A percentile compares a stretch with the other conserved stretches of the same genome.
Evolutionary conservation across 2,888 invertebrate species (phyloP).

Genomic region (Colletes collaris): DNA sequence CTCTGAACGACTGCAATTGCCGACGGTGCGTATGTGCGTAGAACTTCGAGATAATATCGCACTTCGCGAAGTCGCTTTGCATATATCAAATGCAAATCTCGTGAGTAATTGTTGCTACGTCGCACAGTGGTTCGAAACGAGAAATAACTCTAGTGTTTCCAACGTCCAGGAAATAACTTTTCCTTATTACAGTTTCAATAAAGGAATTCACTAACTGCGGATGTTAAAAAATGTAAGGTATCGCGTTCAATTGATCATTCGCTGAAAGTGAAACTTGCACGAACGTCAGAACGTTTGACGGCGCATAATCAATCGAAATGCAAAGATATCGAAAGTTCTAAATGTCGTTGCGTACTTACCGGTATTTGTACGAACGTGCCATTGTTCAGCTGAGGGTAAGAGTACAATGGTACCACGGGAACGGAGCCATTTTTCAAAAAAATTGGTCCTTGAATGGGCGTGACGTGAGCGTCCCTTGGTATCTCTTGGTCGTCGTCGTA

Average conservation of each 20-base stretch:
- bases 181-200: too few relatives aligned
- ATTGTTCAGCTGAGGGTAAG: constrained; percentile 93
- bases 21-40: neutral
- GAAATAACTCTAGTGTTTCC: too few relatives aligned
- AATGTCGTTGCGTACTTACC: constrained; percentile 85
- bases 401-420: constrained; percentile 93
- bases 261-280: too few relatives aligned
- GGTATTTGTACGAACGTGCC: constrained; percentile 95
- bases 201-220: too few relatives aligned
- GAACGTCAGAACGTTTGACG: too few relatives aligned
- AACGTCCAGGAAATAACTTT: too few relatives aligned
- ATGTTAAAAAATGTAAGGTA: too few relatives aligned
- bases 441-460: constrained; percentile 95
- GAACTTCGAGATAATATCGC: neutral
- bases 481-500: constrained; percentile 83
- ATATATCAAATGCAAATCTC: neutral
- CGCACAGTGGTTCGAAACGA: too few relatives aligned
- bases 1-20: neutral
- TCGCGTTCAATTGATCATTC: too few relatives aligned
- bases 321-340: too few relatives aligned
- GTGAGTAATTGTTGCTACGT: neutral
- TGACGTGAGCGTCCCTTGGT: constrained; percentile 86
- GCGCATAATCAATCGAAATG: too few relatives aligned
- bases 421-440: constrained; percentile 92
- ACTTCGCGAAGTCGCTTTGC: neutral